Evolutionary conservation across 2,113 vertebrate species (phyloP).

Genomic region (Cyprinodon tularosa): DNA sequence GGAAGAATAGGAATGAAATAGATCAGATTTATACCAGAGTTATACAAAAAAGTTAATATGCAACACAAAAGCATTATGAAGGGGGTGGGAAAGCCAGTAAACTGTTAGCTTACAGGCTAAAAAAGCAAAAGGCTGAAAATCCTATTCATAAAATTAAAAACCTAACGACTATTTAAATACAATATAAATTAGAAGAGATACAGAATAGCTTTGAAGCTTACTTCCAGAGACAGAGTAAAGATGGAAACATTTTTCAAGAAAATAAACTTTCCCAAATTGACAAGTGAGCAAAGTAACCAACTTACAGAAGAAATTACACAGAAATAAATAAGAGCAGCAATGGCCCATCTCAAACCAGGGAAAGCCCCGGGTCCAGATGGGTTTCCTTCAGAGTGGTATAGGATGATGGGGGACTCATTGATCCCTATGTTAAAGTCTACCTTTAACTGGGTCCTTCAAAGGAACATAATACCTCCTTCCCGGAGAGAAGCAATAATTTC

Average conservation of each 20-base stretch:
- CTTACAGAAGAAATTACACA: not conserved
- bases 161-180: not conserved
- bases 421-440: not conserved
- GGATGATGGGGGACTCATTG: not conserved
- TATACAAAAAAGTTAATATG: not conserved
- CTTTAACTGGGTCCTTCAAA: not conserved
- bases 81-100: not conserved
- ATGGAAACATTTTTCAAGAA: not conserved
- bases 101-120: not conserved
- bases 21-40: no score
- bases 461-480: not conserved
- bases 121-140: not conserved
- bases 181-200: not conserved
- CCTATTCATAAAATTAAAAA: not conserved
- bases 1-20: no score
- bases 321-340: not conserved
- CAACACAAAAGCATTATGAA: not conserved
- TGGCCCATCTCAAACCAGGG: not conserved
- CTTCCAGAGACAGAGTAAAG: not conserved
- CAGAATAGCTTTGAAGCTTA: not conserved
- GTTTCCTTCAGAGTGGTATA: not conserved
- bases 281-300: not conserved
- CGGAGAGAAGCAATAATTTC: not conserved
- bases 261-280: not conserved
- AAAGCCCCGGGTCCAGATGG: not conserved